Evolutionary conservation across 2,113 vertebrate genomes (phyloP), one percentile per base, ranked within the genome.

Genomic region (Tinamus guttatus): DNA sequence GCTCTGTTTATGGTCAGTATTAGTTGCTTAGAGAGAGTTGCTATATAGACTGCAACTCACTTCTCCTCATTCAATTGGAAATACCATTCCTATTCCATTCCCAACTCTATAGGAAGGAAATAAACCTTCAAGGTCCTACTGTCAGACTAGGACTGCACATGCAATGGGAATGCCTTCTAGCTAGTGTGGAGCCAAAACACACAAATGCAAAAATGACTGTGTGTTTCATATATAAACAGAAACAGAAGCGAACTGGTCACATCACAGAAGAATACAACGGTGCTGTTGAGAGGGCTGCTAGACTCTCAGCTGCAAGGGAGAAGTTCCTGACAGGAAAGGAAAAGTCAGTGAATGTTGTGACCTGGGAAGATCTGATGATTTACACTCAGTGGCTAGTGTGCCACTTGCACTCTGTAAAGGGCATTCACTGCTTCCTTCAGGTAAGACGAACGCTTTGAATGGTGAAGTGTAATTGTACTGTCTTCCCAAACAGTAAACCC

Each of bases 311-410:
- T 2, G 96, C 97, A 75, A 93, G 94, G 86, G 98, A 98, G 87
- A 97, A 93, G 88, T 94, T 98, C 45, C 96, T 98, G 60, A 86
- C 65, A 6, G 96, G 97, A 78, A 96, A 90, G 67, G 98, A 89
- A 85, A 97, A 93, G 86, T 73, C 73, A 0, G 32, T 95, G 47
- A 90, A 75, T 74, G 78, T 93, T 63, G 94, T 98, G 85, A 98
- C 94, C 11, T 93, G 74, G 89, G 98, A 98, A 47, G 98, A 98
- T 47, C 87, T 98, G 79, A 43, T 95, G 49, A 97, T 98, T 89
- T 98, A 98, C 59, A 97, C 96, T 8, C 95, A 73, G 56, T 98
- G 98, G 97, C 89, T 98, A 51, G 71, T 98, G 85, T 98, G 97
- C 80, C 98, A 98, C 45, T 83, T 99, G 38, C 97, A 97, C 59